Base-by-base conservation (phyloP, 2,113 vertebrate genomes). In the Gallinago jamesoni region DNA sequence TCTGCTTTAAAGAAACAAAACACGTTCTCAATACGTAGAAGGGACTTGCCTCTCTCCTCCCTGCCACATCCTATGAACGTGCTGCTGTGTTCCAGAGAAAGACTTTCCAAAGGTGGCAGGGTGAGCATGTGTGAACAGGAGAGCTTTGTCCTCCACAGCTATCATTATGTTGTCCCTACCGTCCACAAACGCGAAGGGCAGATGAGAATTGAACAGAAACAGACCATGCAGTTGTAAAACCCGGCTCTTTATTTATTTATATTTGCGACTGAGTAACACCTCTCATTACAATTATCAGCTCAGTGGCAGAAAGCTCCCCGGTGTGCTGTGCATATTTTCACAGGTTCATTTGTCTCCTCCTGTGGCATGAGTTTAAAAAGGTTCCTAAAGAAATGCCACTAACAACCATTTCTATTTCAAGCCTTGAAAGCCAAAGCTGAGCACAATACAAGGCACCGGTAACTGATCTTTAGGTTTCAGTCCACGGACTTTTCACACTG, bases 361-460 rank as follows among this genome's bases (percentile, higher is more conserved):
- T 84, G 84, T 90, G 90, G 80, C 93, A 95, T 94, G 94, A 95
- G 84, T 95, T 96, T 89, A 23, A 92, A 96, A 88, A 96, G 95
- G 94, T 95, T 92, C 95, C 93, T 94, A 90, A 96, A 96, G 94
- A 97, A 97, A 96, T 7, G 8, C 94, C 93, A 77, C 60, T 92
- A 95, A 95, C 97, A 97, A 97, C 87, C 62, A 45, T 57, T 97
- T 97, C 96, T 98, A 96, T 97, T 97, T 98, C 91, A 52, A 97
- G 95, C 89, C 76, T 94, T 95, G 96, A 94, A 97, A 97, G 91
- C 77, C 89, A 74, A 90, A 89, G 80, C 77, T 79, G 90, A 96
- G 92, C 89, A 91, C 94, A 94, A 94, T 88, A 83, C 91, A 70
- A 92, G 93, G 81, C 87, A 63, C 35, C 56, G 89, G 87, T 48